These are phyloP conservation scores for Ageneiosus marmoratus DNA, from an alignment of 2,113 vertebrate species.

Conservation along the genomic window DNA sequence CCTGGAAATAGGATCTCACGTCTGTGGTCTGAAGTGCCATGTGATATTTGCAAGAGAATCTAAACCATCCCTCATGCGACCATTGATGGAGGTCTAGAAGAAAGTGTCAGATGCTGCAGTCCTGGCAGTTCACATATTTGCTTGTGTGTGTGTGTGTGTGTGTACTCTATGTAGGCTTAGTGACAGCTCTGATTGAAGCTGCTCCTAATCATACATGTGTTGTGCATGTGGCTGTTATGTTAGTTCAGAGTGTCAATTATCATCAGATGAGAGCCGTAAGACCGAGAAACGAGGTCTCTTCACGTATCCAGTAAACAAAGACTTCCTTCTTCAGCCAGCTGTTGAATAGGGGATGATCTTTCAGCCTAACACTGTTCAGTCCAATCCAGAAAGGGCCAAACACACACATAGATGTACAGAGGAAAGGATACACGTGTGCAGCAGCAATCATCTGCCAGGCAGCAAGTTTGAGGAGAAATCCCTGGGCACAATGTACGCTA, in stretches of 20 bases:
- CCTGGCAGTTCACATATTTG: background rate
- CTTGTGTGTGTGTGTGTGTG: background rate
- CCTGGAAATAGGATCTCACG: conserved; percentile 16
- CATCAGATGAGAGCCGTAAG: conserved; percentile 8
- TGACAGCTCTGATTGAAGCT: conserved; percentile 29
- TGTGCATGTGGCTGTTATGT: conserved; percentile 21
- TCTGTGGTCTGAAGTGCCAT: conserved; percentile 3
- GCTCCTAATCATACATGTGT: conserved; percentile 24
- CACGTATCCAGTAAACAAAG: conserved; percentile 28
- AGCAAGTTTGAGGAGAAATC: conserved; percentile 25
- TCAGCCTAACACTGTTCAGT: conserved; percentile 16
- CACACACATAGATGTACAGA: background rate
- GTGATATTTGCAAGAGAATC: conserved; percentile 2
- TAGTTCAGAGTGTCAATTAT: conserved; percentile 4
- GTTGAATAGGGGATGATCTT: conserved; percentile 11
- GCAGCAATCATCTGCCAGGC: conserved; percentile 24
- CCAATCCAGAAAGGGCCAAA: background rate
- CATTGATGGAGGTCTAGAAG: background rate
- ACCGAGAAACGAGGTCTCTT: conserved; percentile 6
- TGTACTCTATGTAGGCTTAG: background rate
- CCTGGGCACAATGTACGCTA: conserved; percentile 9
- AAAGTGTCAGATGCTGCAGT: conserved; percentile 22
- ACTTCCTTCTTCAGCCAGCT: conserved; percentile 38
- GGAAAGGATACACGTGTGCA: background rate
- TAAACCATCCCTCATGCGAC: background rate